Evolutionary conservation across 2,888 invertebrate species (phyloP), one percentile per base, ranked within the genome.

Genomic region (Spisula solida): DNA sequence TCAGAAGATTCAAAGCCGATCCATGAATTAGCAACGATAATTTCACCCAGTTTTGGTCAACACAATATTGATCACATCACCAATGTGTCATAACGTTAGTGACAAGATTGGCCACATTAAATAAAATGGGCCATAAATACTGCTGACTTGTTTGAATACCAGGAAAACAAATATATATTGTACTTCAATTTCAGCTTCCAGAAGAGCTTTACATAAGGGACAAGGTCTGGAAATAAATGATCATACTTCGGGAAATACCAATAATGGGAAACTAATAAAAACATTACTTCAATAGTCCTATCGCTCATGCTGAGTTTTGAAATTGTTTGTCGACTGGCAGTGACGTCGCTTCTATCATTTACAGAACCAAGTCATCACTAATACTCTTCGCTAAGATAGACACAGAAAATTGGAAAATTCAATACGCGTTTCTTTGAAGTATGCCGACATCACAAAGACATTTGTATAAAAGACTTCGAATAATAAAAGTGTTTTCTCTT

Each of bases 191-290:
- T 31, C 75, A 75, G 18, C 29, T 75, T 34, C 20, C 75, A 31
- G 1, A 18, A 75, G 31, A 4, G 75, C 2, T 41, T 41, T 31
- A 75, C 75, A 31, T 31, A 31, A 75, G 31, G 34, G 29, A 12
- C 31, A 4, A 75, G 31, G 75, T 34, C 31, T 75, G 31, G 34
- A 41, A 31, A 2, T 34, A 75, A 12, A 34, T 12, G 18, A 14
- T 70, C 25, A 29, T 14, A 16, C 8, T 14, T 18, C 31, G 75
- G 31, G 16, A 75, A 75, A 31, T 75, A 34, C 34, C 75, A 31
- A 75, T 75, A 75, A 75, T 31, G 75, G 16, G 31, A 75, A 75
- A 31, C 75, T 75, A 75, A 75, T 75, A 75, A 75, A 75, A 75
- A 34, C 75, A 75, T 75, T 75, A 31, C 31, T 75, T 75, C 31